These are phyloP conservation scores for Mythimna impura DNA, from an alignment of 2,888 invertebrate species.

Conservation along the genomic window DNA sequence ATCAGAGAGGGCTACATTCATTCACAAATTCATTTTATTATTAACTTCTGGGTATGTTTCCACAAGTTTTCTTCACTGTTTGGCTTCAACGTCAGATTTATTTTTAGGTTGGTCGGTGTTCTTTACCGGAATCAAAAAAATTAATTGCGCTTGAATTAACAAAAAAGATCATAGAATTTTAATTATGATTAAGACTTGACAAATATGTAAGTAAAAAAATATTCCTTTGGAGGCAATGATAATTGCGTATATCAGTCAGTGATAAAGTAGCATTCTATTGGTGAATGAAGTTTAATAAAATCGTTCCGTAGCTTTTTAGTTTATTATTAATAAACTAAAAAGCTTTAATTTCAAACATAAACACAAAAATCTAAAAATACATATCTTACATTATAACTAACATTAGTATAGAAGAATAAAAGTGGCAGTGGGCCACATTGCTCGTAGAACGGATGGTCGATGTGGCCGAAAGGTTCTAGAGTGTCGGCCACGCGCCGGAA, in stretches of 20 bases:
- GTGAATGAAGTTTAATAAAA: no score
- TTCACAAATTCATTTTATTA: constrained; percentile 18
- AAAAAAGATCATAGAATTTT: background rate
- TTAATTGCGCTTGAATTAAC: constrained; percentile 1
- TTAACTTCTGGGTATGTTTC: constrained; percentile 17
- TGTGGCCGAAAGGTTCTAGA: no score
- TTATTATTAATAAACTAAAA: no score
- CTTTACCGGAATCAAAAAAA: background rate
- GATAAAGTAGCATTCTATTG: no score
- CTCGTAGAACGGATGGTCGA: no score
- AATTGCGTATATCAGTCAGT: background rate
- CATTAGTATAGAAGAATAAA: no score
- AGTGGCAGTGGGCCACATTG: no score
- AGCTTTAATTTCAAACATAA: no score
- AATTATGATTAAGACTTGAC: background rate
- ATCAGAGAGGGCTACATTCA: background rate
- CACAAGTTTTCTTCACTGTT: constrained; percentile 9
- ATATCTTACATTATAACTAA: no score
- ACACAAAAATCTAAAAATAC: no score
- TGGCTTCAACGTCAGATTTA: constrained; percentile 14
- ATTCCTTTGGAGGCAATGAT: background rate
- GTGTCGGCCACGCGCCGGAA: no score
- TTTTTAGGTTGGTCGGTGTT: background rate
- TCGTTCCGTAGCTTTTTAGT: no score
- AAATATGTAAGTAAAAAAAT: background rate